phyloP scores from a whole-genome alignment of 2,888 invertebrate genomes.

The Gymnoscelis rufifasciata region DNA sequence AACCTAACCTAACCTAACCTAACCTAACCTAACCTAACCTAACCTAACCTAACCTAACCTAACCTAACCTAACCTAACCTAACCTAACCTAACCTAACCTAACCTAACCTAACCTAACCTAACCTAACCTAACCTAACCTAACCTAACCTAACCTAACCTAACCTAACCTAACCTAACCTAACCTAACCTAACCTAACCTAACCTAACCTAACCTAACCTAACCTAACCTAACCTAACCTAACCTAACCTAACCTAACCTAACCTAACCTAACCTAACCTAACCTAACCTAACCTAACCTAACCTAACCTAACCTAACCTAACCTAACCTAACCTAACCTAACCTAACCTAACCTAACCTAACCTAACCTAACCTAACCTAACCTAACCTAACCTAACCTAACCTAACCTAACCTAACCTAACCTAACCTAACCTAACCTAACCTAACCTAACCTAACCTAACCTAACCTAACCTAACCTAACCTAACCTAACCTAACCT shows the following conservation, averaged over 20 bases:
- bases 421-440: constrained; percentile 27
- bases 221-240: constrained; percentile 33
- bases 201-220: constrained; percentile 33
- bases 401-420: constrained; percentile 25
- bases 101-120: not conserved
- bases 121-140: constrained; percentile 4
- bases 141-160: constrained; percentile 31
- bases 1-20: constrained; percentile 30
- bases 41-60: constrained; percentile 11
- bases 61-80: not conserved
- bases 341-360: constrained; percentile 28
- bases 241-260: too few relatives aligned
- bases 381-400: constrained; percentile 14
- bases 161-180: constrained; percentile 32
- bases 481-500: constrained; percentile 30
- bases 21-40: constrained; percentile 16
- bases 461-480: constrained; percentile 28
- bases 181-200: constrained; percentile 33
- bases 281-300: constrained; percentile 28
- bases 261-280: constrained; percentile 29
- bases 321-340: constrained; percentile 29
- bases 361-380: constrained; percentile 29
- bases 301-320: constrained; percentile 28
- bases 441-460: constrained; percentile 29
- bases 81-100: not conserved